Evolutionary conservation across 2,888 invertebrate genomes (phyloP).

Genomic region (Mechanitis mazaeus): DNA sequence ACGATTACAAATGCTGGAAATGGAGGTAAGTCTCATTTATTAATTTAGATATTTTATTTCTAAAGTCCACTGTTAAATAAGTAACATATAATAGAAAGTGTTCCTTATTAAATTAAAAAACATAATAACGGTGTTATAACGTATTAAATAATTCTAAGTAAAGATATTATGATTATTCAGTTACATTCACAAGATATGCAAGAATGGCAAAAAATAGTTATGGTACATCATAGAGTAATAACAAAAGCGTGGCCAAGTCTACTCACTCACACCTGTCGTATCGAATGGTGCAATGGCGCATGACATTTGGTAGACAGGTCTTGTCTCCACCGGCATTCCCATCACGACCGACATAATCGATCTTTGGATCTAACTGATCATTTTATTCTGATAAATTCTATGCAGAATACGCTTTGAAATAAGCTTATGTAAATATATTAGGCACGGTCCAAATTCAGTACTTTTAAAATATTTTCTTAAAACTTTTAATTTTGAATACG

Average conservation of each 20-base stretch:
- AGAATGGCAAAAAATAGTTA: no score
- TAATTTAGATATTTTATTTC: neutral
- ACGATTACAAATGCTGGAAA: conserved; percentile 93
- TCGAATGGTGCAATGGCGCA: conserved; percentile 56
- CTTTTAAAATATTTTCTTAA: no score
- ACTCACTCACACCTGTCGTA: conserved; percentile 54
- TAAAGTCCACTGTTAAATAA: neutral
- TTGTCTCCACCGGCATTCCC: conserved; percentile 26
- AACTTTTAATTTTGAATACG: no score
- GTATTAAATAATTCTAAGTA: no score
- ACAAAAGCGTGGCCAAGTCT: conserved; percentile 13
- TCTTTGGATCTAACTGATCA: conserved; percentile 20
- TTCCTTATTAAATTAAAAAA: no score
- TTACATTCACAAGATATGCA: no score
- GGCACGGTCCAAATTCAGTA: no score
- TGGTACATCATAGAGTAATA: conserved; percentile 13
- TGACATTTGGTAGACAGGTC: conserved; percentile 48
- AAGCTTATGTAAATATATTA: no score
- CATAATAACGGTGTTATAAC: no score
- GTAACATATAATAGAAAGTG: neutral
- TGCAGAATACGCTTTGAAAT: neutral
- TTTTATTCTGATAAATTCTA: conserved; percentile 8
- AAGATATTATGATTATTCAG: no score
- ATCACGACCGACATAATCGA: conserved; percentile 14
- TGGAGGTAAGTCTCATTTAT: conserved; percentile 82